Evolutionary conservation across 2,888 invertebrate genomes (phyloP), one percentile per base, ranked within the genome.

Genomic region (Cyclophora punctaria): DNA sequence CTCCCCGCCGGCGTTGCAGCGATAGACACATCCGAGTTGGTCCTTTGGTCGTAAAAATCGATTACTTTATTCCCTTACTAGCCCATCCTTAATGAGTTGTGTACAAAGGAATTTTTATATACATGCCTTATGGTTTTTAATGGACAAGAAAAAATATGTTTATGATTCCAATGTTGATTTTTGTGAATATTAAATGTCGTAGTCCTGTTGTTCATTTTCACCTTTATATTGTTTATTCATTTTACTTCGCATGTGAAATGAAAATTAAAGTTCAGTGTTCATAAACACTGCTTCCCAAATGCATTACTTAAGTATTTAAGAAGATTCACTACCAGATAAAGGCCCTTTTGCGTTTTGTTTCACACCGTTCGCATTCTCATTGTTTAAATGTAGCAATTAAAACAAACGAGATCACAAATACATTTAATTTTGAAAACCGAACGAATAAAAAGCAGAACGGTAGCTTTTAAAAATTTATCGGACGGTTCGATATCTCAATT

Each of bases 281-380:
- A 20, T 20, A 20, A 20, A 20, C 20, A 20, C 20, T 20, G 20
- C 20, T 20, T 20, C 20, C 37, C 4, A 37, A 37, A 37, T 37
- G 37, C 37, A 37, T 37, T 37, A 37, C 37, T 37, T 37, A 37
- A 37, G 37, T 37, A 37, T 4, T 37, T 5, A 37, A 37, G 37
- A 37, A 37, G 37, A 37, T 71, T 73, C 69, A 73, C 67, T 72
- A 75, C 68, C 71, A 69, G 68, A 71, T 80, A 80, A 81, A 76
- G 75, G 75, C 65, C 72, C 64, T 74, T 79, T 77, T 78, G 71
- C 67, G 71, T 78, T 80, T 75, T 73, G 80, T 77, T 78, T 77
- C 71, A 81, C 80, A 79, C 73, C 64, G 64, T 70, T 71, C 76
- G 80, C 78, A 64, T 70, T 71, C 76, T 80, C 78, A 76, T 69